Evolutionary conservation across 2,113 vertebrate species (phyloP), one percentile per base, ranked within the genome.

Genomic region (Saccopteryx leptura): DNA sequence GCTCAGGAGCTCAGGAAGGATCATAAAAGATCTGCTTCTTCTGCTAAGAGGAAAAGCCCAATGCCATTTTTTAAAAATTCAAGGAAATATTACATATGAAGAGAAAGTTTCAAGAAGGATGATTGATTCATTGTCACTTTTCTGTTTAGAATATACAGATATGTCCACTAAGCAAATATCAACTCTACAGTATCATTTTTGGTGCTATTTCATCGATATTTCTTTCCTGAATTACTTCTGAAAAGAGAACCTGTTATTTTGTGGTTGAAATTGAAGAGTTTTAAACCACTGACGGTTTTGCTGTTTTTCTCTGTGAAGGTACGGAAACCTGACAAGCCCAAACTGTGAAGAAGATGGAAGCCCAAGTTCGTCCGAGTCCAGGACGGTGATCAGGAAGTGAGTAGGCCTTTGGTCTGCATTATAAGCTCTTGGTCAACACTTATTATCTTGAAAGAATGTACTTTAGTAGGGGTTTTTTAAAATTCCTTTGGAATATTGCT

Each of bases 361-460:
- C 89, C 96, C 96, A 72, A 98, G 95, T 76, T 96, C 98, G 23
- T 97, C 98, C 0, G 99, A 99, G 95, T 98, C 98, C 85, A 98
- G 92, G 58, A 93, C 97, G 4, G 99, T 99, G 46, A 98, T 99
- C 97, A 98, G 98, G 98, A 99, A 97, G 99, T 99, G 97, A 99
- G 99, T 98, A 28, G 68, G 39, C 14, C 14, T 95, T 86, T 83
- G 18, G 72, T 31, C 12, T 39, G 75, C n/a, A 3, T 13, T 54
- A 17, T 0, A 1, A 33, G 78, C 52, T 65, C 39, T 66, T 5
- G 19, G 76, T 17, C 33, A 78, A 66, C 61, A 19, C 46, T 89
- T 1, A 6, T 0, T 48, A 5, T 4, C 74, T 69, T 69, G 50
- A 95, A 92, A 74, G 52, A 78, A 88, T 81, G 28, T 79, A 39